Evolutionary conservation across 2,113 vertebrate species (phyloP), one percentile per base, ranked within the genome.

Genomic region (Pygoscelis adeliae): DNA sequence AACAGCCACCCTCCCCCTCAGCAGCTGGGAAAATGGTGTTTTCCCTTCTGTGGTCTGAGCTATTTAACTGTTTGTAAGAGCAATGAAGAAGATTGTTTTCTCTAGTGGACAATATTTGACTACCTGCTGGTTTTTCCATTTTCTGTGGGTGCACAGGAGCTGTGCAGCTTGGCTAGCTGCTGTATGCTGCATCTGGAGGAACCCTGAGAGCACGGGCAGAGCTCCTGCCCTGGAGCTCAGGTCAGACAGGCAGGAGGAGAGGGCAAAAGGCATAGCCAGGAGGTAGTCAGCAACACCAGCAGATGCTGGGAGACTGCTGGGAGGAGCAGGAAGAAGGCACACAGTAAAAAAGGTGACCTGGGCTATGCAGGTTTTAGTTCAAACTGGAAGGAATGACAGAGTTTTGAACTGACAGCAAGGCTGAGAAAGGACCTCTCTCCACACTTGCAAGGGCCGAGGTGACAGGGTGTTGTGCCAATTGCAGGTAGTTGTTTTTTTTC

Each of bases 401-500:
- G 30, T 5, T 85, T 36, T 47, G 40, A 19, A 7, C 34, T 18
- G n/a, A 36, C 30, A 63, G 12, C 32, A 77, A 23, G 40, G 49
- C 21, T 87, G 76, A 34, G 16, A 29, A 50, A 17, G 23, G 8
- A 15, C 2, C 4, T 6, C 38, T 53, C 29, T 25, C 23, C 36
- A 4, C 22, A 19, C 26, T n/a, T 32, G 32, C 30, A 40, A 19
- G 5, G 36, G 13, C 34, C 53, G 23, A 49, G 47, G 16, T 15
- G 26, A 12, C 5, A 21, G 16, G 3, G 16, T 16, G 4, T 8
- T 2, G 2, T 21, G 73, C 27, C 40, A 44, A 1, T 11, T 17
- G 23, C 52, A 86, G 13, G 6, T 20, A 40, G 8, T 6, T 61
- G 8, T 0, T 87, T 59, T 56, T 53, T 53, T 72, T 8, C 56